Evolutionary conservation across 1,140 invertebrate genomes (phyloP).

Genomic region (Bombus fervidus): DNA sequence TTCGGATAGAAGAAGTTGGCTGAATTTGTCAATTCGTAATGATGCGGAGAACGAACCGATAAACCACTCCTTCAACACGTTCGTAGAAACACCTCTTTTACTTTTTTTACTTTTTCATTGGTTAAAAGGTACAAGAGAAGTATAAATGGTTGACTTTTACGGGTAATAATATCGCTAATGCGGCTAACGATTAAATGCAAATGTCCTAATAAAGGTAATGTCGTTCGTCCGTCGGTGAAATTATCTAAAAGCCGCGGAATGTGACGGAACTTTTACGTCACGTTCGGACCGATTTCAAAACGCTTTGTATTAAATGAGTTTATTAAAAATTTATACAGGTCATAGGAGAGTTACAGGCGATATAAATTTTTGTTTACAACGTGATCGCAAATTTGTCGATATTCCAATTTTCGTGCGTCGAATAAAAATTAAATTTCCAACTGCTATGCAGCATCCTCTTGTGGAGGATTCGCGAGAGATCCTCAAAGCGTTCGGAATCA

Average conservation of each 20-base stretch:
- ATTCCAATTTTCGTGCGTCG: background rate
- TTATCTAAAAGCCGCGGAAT: slow-evolving; percentile 71
- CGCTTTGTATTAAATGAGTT: background rate
- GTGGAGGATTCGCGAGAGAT: background rate
- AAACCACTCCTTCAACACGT: background rate
- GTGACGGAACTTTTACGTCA: slow-evolving; percentile 15
- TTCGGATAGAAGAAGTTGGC: background rate
- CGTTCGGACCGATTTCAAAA: slow-evolving; percentile 5
- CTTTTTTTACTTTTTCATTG: background rate
- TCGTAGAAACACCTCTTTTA: background rate
- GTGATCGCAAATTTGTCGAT: background rate
- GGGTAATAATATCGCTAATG: slow-evolving; percentile 60
- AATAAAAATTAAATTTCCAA: background rate
- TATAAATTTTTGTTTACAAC: background rate
- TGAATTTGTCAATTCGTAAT: too few species aligned
- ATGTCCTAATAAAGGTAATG: slow-evolving; percentile 78
- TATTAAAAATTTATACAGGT: background rate
- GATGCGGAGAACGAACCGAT: background rate
- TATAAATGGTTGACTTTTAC: slow-evolving; percentile 53
- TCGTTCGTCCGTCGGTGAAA: slow-evolving; percentile 72
- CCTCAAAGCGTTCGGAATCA: background rate
- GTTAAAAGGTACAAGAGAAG: slow-evolving; percentile 43
- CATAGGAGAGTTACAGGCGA: background rate
- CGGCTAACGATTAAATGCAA: slow-evolving; percentile 78
- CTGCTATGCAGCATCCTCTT: background rate